Percentiles rank a stretch among this genome's conserved stretches.
phyloP scores from a whole-genome alignment of 1,140 invertebrate genomes.

The Elymnias hypermnestra region DNA sequence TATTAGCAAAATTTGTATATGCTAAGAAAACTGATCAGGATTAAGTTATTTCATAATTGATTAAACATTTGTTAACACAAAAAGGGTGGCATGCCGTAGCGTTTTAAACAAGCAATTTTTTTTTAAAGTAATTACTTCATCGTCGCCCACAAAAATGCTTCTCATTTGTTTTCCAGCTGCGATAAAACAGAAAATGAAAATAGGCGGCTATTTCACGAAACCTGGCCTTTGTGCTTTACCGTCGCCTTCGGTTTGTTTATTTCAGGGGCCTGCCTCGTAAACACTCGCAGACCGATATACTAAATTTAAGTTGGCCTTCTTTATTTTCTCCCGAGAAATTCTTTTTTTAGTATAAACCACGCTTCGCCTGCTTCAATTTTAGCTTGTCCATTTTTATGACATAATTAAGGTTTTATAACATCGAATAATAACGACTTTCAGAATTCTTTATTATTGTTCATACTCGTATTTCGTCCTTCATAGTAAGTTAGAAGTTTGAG shows the following conservation, averaged over 20 bases:
- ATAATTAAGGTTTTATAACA: not conserved
- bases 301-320: slow-evolving; percentile 62
- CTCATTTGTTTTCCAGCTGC: slow-evolving; percentile 33
- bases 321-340: slow-evolving; percentile 54
- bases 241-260: slow-evolving; percentile 67
- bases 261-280: slow-evolving; percentile 61
- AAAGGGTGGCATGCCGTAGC: slow-evolving; percentile 3
- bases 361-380: not conserved
- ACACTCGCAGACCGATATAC: slow-evolving; percentile 63
- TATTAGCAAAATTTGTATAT: too few relatives aligned
- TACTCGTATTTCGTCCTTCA: too few relatives aligned
- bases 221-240: slow-evolving; percentile 56
- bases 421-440: not conserved
- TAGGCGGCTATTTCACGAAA: slow-evolving; percentile 48
- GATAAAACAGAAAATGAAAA: slow-evolving; percentile 43
- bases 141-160: slow-evolving; percentile 19
- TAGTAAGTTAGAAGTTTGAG: too few relatives aligned
- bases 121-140: slow-evolving; percentile 19
- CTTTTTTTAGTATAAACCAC: slow-evolving; percentile 33
- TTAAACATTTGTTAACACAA: slow-evolving; percentile 5
- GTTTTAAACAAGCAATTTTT: slow-evolving; percentile 15
- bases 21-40: too few relatives aligned
- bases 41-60: slow-evolving; percentile 6
- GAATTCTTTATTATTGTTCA: too few relatives aligned
- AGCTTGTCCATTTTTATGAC: not conserved